Conservation (phyloP, 2,888 invertebrate genomes). For the Anaspis maculata region DNA sequence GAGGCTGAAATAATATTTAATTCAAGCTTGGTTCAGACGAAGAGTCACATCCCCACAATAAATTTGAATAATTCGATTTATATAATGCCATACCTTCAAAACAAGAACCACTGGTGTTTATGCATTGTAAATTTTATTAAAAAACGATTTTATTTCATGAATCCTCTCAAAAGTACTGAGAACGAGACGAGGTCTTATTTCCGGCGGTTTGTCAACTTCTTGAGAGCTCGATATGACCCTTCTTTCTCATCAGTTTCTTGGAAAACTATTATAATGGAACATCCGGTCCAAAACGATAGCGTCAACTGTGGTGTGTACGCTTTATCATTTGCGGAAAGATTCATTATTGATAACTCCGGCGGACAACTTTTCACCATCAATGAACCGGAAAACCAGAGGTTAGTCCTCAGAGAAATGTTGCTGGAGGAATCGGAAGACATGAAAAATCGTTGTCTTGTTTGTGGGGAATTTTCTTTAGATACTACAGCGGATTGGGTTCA, state of each 20-base stretch:
- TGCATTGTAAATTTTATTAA: background rate
- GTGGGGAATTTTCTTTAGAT: background rate
- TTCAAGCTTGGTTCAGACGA: too few relatives aligned
- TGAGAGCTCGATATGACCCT: background rate
- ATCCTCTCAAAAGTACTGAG: background rate
- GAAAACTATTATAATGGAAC: too few relatives aligned
- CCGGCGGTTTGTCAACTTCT: background rate
- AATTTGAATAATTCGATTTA: too few relatives aligned
- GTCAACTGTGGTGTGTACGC: background rate
- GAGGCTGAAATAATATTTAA: too few relatives aligned
- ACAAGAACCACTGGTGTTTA: background rate
- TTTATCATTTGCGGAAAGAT: background rate
- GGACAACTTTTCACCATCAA: too few relatives aligned
- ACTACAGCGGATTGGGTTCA: background rate
- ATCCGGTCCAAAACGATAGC: background rate
- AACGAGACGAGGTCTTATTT: background rate
- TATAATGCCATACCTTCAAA: background rate
- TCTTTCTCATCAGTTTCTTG: background rate
- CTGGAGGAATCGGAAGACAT: background rate
- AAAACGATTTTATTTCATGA: background rate
- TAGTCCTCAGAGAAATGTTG: background rate
- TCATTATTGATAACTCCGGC: too few relatives aligned
- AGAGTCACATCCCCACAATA: too few relatives aligned
- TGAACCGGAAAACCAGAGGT: background rate
- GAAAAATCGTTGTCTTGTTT: background rate